These are phyloP conservation scores for Trachythela sp. DNA, from an alignment of 64 coral and sea anemone genomes.

Conservation along the genomic window DNA sequence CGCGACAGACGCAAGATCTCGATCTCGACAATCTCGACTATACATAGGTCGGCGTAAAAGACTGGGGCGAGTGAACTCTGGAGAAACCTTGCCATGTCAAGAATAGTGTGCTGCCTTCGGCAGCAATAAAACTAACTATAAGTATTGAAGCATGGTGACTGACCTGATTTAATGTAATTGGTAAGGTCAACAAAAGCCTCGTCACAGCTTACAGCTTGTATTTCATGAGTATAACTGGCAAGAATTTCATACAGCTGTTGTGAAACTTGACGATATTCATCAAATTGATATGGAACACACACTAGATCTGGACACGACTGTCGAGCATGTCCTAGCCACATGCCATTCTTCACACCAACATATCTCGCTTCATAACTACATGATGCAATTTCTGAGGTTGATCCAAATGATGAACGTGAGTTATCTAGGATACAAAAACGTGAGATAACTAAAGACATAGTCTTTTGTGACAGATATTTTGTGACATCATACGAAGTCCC, in stretches of 20 bases:
- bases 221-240: constrained; percentile 78
- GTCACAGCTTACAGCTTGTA: constrained; percentile 97
- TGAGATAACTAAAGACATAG: not conserved
- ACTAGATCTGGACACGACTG: constrained; percentile 72
- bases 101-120: no score
- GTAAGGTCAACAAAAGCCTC: constrained; percentile 93
- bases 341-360: constrained; percentile 78
- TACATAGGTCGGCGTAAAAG: no score
- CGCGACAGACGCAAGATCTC: no score
- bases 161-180: constrained; percentile 19
- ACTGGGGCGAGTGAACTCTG: no score
- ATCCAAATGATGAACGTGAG: constrained; percentile 51
- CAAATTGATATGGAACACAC: constrained; percentile 89
- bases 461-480: no score
- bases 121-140: not conserved
- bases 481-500: no score
- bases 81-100: no score
- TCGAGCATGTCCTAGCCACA: constrained; percentile 73
- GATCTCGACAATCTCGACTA: no score
- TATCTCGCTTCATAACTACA: constrained; percentile 91
- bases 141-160: not conserved
- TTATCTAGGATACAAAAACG: not conserved
- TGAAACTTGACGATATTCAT: constrained; percentile 88
- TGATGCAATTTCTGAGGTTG: constrained; percentile 94
- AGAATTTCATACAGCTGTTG: constrained; percentile 80